phyloP scores from a whole-genome alignment of 2,113 vertebrate species.

The Salvelinus fontinalis region DNA sequence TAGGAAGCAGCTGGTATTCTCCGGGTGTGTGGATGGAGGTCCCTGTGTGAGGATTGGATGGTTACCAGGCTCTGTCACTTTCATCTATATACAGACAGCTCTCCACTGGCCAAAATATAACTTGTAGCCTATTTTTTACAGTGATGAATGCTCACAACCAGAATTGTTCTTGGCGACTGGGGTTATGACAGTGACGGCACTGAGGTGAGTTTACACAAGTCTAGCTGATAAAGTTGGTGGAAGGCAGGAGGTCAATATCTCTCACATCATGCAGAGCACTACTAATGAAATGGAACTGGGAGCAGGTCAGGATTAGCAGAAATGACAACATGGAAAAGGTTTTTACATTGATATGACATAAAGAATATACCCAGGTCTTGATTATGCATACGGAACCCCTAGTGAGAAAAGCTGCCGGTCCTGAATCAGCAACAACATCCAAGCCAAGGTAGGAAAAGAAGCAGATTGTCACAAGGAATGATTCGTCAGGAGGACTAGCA shows the following conservation, averaged over 20 bases:
- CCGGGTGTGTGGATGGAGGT: constrained; percentile 15
- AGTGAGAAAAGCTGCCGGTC: constrained; percentile 42
- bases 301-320: not conserved
- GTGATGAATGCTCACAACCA: not conserved
- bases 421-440: constrained; percentile 40
- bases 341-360: too few relatives aligned
- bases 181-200: not conserved
- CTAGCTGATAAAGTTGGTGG: not conserved
- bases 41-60: too few relatives aligned
- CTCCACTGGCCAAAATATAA: not conserved
- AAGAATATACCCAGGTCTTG: not conserved
- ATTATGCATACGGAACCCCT: not conserved
- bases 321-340: not conserved
- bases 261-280: too few relatives aligned
- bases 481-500: constrained; percentile 35
- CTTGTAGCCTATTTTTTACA: not conserved
- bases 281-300: not conserved
- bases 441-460: constrained; percentile 41
- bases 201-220: not conserved
- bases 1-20: constrained; percentile 65
- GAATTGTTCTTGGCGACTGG: not conserved
- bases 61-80: not conserved
- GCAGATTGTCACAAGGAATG: constrained; percentile 36
- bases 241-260: too few relatives aligned
- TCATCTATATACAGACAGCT: not conserved